These are phyloP conservation scores for Drosophila nr. perissopoda DNA, from an alignment of 2,888 invertebrate genomes.

Conservation along the genomic window DNA sequence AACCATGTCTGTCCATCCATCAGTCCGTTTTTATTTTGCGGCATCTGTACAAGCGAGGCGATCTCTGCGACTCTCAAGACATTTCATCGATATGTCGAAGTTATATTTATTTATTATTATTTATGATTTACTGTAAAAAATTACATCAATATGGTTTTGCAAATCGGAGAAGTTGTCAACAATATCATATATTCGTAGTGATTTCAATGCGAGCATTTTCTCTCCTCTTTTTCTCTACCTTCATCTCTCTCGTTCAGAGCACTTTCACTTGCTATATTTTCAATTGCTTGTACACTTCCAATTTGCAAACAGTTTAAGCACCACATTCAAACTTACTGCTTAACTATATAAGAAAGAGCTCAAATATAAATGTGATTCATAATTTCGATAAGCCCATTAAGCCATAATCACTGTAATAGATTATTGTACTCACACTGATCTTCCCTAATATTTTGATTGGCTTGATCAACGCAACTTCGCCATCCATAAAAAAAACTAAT, in stretches of 20 bases:
- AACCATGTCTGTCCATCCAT: not conserved
- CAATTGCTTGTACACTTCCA: not conserved
- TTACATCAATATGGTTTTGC: not conserved
- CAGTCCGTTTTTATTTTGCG: not conserved
- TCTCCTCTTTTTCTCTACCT: not conserved
- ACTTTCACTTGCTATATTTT: not conserved
- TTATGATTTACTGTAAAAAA: not conserved
- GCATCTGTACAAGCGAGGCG: not conserved
- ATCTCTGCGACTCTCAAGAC: not conserved
- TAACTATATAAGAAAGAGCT: not conserved
- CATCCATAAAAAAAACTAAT: conserved; percentile 49
- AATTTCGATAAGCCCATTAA: not conserved
- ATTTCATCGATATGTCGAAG: not conserved
- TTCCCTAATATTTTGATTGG: conserved; percentile 7
- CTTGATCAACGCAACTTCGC: conserved; percentile 2
- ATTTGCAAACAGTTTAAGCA: conserved; percentile 4
- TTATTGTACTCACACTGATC: not conserved
- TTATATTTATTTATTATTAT: too few relatives aligned
- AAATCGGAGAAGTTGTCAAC: not conserved
- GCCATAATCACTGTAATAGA: not conserved
- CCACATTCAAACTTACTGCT: not conserved
- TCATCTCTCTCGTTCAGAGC: not conserved
- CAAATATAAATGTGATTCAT: not conserved
- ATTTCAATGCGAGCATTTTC: not conserved
- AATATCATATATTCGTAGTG: not conserved